Evolutionary conservation across 1,140 invertebrate species (phyloP), one percentile per base, ranked within the genome.

Genomic region (Drosophila burlai): DNA sequence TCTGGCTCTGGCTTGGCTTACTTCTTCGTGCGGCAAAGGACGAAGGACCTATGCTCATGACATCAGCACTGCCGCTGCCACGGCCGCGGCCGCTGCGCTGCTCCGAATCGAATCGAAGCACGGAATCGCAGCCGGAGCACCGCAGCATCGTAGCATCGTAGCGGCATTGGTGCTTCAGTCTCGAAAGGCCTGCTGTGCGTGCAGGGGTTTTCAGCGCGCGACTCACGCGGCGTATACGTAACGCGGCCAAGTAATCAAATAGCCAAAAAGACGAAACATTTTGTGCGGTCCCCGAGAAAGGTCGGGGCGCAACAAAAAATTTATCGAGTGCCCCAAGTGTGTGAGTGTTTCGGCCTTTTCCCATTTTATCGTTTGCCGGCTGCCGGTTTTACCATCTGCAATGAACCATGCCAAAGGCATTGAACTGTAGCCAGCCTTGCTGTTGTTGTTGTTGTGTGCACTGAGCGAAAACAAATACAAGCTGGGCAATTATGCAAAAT

Each of bases 111-210:
- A 60, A 42, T 62, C 47, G 21, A 18, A 58, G 52, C 6, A 59
- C 66, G 59, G 50, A 79, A 80, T 59, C 58, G 43, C 57, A 45
- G 75, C 65, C 45, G 66, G 34, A 31, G 26, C 18, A 38, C 75
- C 45, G 75, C 26, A 29, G 26, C 18, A 40, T 55, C 42, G 36
- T 40, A 82, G 65, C 54, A 60, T 50, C 69, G 43, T 43, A 29
- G 36, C 45, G 75, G 62, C 46, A 63, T 50, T 66, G 66, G 43
- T 36, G 76, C 85, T 76, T 90, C 86, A 90, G 85, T 90, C 85
- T 85, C 76, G 79, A 90, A 85, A 76, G 76, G 71, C 82, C 85
- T 90, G 83, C 86, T 90, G 85, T 90, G 86, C 85, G 85, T 85
- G 79, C 85, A 90, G 85, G 89, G 85, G 85, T 82, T 82, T 83